These are phyloP conservation scores for Mesitornis unicolor DNA, from an alignment of 2,113 vertebrate genomes.

Conservation along the genomic window DNA sequence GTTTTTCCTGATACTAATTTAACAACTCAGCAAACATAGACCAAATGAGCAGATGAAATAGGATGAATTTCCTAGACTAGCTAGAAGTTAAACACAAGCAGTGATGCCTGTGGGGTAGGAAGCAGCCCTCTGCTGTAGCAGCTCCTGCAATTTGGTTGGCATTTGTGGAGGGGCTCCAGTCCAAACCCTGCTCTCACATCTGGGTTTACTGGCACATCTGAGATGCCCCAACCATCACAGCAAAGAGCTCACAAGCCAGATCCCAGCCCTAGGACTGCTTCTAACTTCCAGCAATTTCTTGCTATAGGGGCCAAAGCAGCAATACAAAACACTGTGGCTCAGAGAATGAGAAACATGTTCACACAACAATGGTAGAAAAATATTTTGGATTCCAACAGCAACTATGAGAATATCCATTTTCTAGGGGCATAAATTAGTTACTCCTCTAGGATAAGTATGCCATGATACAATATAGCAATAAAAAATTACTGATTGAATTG, in stretches of 20 bases:
- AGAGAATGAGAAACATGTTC: not conserved
- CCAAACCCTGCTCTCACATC: not conserved
- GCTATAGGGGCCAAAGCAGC: not conserved
- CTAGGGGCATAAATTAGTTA: not conserved
- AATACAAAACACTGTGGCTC: not conserved
- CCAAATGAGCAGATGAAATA: not conserved
- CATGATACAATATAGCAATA: not conserved
- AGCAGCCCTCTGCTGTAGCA: not conserved
- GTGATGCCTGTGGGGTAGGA: not conserved
- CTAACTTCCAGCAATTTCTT: not conserved
- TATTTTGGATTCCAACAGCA: not conserved
- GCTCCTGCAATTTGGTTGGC: not conserved
- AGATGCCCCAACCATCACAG: not conserved
- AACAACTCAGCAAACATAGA: not conserved
- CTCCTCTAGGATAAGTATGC: not conserved
- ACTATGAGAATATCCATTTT: not conserved
- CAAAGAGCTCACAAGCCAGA: not conserved
- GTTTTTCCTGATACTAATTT: not conserved
- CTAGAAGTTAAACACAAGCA: not conserved
- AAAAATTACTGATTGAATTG: not conserved
- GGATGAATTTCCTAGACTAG: not conserved
- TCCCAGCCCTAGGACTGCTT: not conserved
- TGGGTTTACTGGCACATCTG: not conserved
- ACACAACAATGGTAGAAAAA: slow-evolving; percentile 3
- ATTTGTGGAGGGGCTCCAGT: not conserved